Evolutionary conservation across 1,140 invertebrate genomes (phyloP).

Genomic region (Panagrolaimus sp.): DNA sequence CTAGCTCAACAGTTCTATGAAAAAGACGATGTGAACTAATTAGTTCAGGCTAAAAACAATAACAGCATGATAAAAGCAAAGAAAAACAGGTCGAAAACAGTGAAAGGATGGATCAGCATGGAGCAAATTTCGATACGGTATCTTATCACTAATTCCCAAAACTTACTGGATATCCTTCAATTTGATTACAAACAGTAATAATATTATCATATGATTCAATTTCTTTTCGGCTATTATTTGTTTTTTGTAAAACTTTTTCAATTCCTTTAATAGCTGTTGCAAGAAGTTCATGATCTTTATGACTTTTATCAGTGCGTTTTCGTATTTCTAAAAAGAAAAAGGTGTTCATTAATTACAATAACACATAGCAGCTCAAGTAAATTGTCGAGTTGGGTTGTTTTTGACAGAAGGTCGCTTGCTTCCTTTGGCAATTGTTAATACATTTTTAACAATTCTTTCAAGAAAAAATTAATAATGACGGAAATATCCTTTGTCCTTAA

Average conservation of each 20-base stretch:
- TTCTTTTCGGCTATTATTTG: slow-evolving; percentile 29
- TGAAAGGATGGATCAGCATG: no score
- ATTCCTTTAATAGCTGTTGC: slow-evolving; percentile 21
- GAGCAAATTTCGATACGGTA: no score
- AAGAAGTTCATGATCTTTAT: slow-evolving; percentile 22
- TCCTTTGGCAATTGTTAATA: no score
- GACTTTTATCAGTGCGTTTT: slow-evolving; percentile 32
- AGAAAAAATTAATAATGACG: no score
- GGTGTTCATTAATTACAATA: neutral
- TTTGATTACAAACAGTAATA: slow-evolving; percentile 33
- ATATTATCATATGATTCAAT: slow-evolving; percentile 29
- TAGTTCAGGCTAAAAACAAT: slow-evolving; percentile 23
- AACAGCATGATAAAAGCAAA: neutral
- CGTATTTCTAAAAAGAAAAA: slow-evolving; percentile 26
- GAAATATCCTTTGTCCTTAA: no score
- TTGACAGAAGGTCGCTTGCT: no score
- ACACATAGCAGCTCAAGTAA: no score
- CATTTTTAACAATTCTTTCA: no score
- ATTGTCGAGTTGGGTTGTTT: no score
- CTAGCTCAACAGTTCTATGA: slow-evolving; percentile 25
- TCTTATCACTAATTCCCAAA: no score
- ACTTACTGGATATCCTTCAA: slow-evolving; percentile 32
- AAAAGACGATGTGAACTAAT: slow-evolving; percentile 27
- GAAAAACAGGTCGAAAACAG: neutral
- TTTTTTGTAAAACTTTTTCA: slow-evolving; percentile 28